Evolutionary conservation across 2,113 vertebrate genomes (phyloP), one percentile per base, ranked within the genome.

Genomic region (Panthera tigris): DNA sequence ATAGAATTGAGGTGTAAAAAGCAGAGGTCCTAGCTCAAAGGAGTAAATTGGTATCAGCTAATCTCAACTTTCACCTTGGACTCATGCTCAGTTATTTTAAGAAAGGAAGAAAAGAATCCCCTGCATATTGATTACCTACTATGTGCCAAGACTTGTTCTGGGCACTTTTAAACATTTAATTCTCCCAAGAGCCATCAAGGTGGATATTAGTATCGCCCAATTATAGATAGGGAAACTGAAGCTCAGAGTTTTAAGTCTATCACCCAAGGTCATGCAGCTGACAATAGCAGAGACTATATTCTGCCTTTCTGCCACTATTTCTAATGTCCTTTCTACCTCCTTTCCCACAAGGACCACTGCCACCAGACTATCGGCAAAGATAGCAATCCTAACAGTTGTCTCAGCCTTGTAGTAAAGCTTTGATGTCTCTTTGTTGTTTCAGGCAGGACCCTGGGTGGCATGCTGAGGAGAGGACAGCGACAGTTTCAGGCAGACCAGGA

Each of bases 61-160:
- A 81, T 88, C 78, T 97, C 92, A 96, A 68, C 84, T 95, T 97
- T 98, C 98, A 97, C 96, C 93, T 97, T 96, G 88, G 50, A 41
- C 57, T 97, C 48, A 89, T 83, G 50, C 92, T 95, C n/a, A 94
- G 93, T 76, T 98, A 97, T 97, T 98, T 98, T 97, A 95, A 94
- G 97, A 36, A 95, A 94, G 76, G 71, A 89, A 96, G 97, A 97
- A 98, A 97, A 98, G 52, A 89, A 98, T 97, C 85, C 27, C 18
- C 4, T 83, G 18, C 23, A 50, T 98, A 98, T 98, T 97, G 98
- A 98, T 98, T 98, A 52, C 97, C 97, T 98, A 98, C 97, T 98
- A 97, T 98, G 98, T 98, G 95, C 97, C 97, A 98, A 98, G 97
- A 81, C n/a, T 96, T 91, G 84, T 94, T 94, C 29, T 97, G 92